Conservation (phyloP, 2,113 vertebrate species). For the Taurulus bubalis region DNA sequence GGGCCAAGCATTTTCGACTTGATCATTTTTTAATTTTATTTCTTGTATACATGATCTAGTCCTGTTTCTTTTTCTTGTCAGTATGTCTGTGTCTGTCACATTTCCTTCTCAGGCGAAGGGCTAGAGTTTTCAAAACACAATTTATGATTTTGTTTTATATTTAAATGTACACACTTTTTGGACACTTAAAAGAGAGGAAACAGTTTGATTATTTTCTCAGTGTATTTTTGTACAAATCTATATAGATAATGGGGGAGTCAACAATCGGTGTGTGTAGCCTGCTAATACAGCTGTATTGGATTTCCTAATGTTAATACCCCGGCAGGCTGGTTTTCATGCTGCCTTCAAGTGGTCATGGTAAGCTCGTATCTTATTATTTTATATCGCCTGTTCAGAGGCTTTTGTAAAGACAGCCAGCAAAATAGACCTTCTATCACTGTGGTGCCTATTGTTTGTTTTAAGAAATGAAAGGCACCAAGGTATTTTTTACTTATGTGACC, state of each 20-base stretch:
- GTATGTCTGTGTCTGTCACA: slow-evolving; percentile 76
- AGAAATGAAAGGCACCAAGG: slow-evolving; percentile 50
- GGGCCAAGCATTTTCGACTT: slow-evolving; percentile 94
- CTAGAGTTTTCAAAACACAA: slow-evolving; percentile 94
- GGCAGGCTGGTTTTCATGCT: slow-evolving; percentile 91
- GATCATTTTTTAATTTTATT: slow-evolving; percentile 75
- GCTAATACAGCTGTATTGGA: slow-evolving; percentile 94
- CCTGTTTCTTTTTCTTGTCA: slow-evolving; percentile 78
- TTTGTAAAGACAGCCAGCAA: slow-evolving; percentile 48
- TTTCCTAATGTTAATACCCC: slow-evolving; percentile 94
- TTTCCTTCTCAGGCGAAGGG: slow-evolving; percentile 99
- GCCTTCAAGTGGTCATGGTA: slow-evolving; percentile 76
- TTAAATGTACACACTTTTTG: slow-evolving; percentile 99
- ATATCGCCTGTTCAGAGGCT: slow-evolving; percentile 31
- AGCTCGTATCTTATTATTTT: slow-evolving; percentile 44
- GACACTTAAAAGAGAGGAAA: slow-evolving; percentile 98
- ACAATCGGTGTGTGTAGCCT: slow-evolving; percentile 93
- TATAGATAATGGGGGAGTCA: slow-evolving; percentile 96
- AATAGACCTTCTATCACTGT: slow-evolving; percentile 51
- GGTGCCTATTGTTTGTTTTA: slow-evolving; percentile 58
- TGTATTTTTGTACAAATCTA: slow-evolving; percentile 99
- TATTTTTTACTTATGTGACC: slow-evolving; percentile 39
- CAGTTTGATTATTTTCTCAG: slow-evolving; percentile 99
- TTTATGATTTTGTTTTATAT: slow-evolving; percentile 99
- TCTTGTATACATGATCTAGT: slow-evolving; percentile 78